These are phyloP conservation scores for Pandemis cinnamomeana DNA, from an alignment of 2,888 invertebrate species.

Conservation along the genomic window DNA sequence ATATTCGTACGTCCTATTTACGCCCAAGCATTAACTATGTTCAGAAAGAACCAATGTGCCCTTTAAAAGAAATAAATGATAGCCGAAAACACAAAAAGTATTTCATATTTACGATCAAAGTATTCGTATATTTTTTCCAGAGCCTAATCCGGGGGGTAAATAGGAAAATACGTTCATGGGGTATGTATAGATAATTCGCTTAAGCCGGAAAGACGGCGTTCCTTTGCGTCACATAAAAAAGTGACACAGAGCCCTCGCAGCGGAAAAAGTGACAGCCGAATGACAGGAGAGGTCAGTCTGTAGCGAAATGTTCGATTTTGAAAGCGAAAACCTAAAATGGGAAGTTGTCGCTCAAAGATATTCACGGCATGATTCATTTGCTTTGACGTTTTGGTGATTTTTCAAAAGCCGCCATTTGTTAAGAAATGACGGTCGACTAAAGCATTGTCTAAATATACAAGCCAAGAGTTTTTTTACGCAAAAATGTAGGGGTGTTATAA, in stretches of 20 bases:
- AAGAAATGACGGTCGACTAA: not conserved
- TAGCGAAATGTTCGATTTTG: not conserved
- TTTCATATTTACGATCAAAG: not conserved
- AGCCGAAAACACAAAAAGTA: not conserved
- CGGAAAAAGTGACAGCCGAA: constrained; percentile 1
- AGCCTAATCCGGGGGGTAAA: not conserved
- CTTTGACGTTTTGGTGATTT: not conserved
- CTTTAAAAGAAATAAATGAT: not conserved
- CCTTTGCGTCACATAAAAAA: constrained; percentile 8
- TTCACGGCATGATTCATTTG: not conserved
- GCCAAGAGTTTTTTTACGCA: too few species aligned
- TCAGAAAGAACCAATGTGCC: not conserved
- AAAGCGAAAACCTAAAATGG: not conserved
- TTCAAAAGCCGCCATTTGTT: not conserved
- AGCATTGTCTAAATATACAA: too few species aligned
- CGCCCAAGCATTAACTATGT: not conserved
- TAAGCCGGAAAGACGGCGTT: constrained; percentile 1
- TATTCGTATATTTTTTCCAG: not conserved
- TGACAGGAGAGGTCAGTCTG: constrained; percentile 2
- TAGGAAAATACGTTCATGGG: constrained; percentile 5
- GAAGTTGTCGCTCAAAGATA: not conserved
- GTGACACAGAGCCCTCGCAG: not conserved
- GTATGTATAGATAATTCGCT: constrained; percentile 7
- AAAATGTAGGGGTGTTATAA: too few species aligned
- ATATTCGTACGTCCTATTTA: not conserved